Base-by-base conservation (phyloP, 1,140 invertebrate species). In the Drosophila busckii region DNA sequence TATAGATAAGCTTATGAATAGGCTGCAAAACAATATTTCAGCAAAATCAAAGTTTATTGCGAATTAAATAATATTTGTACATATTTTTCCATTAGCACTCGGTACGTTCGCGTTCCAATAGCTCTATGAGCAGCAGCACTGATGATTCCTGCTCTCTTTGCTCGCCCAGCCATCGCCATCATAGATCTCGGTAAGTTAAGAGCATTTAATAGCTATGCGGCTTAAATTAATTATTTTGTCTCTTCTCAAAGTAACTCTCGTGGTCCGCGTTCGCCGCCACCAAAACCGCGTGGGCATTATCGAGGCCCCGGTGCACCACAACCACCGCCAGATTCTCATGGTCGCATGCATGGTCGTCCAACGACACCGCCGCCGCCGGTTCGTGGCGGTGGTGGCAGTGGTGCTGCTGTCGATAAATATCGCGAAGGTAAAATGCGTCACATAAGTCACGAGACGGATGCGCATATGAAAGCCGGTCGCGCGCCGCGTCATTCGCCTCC, bases 61-160 rank as follows among this genome's bases (percentile, higher is more conserved):
- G n/a, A n/a, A n/a, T n/a, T n/a, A n/a, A n/a, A n/a, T 9, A 10
- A 26, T 12, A 3, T 23, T 16, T 37, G 2, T 1, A 15, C 6
- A 13, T 34, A 6, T 2, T 12, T 29, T 19, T 23, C 8, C 8
- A 34, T 2, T 29, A 87, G 85, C 75, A 71, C 37, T 70, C 85
- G 20, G 83, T 85, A 56, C 82, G 85, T 22, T 91, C 91, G 12
- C 88, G 88, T 7, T 91, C 91, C 0, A 91, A 93, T 1, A 94
- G 93, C 42, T 93, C 93, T 0, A 90, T 92, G 10, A 94, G 93
- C 87, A 94, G 92, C 62, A 95, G 94, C 68, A 94, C 93, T 0
- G 93, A 95, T 71, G 92, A 93, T 83, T 94, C 93, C 0, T 95
- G 94, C 80, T 94, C 93, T 0, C 92, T 94, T 2, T 94, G 94